phyloP scores from a whole-genome alignment of 1,140 invertebrate species.

The Drosophila rhopaloa region DNA sequence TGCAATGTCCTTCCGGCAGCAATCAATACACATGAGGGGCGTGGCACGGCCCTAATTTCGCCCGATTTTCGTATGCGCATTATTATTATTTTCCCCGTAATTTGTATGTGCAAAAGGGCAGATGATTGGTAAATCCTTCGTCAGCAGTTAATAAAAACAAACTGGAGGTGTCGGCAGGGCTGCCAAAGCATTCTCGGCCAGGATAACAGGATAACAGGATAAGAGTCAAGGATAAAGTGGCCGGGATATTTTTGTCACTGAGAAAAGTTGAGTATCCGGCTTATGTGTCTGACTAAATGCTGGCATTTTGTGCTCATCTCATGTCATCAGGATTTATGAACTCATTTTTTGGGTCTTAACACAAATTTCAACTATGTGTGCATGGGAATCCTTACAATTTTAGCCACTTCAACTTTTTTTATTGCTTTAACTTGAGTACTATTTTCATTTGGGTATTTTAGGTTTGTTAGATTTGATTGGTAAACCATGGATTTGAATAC shows the following conservation, averaged over 20 bases:
- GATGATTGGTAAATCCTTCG: constrained; percentile 75
- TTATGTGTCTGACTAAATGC: constrained; percentile 18
- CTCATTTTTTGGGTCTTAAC: not conserved
- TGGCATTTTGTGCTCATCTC: constrained; percentile 1
- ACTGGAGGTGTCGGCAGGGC: constrained; percentile 36
- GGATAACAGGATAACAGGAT: constrained; percentile 3
- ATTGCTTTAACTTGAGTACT: too few species aligned
- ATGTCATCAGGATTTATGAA: constrained; percentile 22
- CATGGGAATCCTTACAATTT: not conserved
- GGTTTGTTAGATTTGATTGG: too few species aligned
- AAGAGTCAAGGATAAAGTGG: constrained; percentile 22
- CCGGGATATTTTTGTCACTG: constrained; percentile 2
- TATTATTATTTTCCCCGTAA: constrained; percentile 41
- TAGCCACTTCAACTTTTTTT: not conserved
- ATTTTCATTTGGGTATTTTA: too few species aligned
- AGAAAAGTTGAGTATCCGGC: constrained; percentile 19
- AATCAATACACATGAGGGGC: constrained; percentile 54
- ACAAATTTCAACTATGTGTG: not conserved
- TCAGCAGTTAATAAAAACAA: constrained; percentile 70
- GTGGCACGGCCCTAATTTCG: constrained; percentile 30
- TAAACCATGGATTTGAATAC: too few species aligned
- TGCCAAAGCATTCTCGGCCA: constrained; percentile 5
- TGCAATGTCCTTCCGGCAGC: constrained; percentile 73
- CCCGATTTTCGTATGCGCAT: constrained; percentile 29
- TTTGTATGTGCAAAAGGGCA: constrained; percentile 36